phyloP scores from a whole-genome alignment of 2,113 vertebrate genomes.

The Myotis brandtii region DNA sequence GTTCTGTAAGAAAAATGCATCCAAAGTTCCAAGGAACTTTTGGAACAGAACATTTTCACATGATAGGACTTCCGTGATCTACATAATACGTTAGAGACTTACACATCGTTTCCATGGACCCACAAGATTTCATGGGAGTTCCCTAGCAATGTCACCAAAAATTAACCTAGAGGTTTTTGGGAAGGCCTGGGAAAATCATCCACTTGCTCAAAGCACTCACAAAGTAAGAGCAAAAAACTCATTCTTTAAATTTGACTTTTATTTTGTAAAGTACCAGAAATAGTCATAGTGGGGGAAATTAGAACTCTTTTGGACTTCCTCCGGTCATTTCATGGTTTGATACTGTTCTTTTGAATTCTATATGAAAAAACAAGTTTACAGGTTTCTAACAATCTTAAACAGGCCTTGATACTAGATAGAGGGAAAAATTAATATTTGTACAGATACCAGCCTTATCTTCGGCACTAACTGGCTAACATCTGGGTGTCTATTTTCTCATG shows the following conservation, averaged over 20 bases:
- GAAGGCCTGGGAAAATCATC: background rate
- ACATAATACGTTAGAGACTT: constrained; percentile 8
- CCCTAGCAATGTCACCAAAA: constrained; percentile 64
- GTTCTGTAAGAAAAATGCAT: constrained; percentile 68
- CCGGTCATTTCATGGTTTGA: constrained; percentile 35
- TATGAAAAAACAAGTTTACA: constrained; percentile 34
- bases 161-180: constrained; percentile 54
- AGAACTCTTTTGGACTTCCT: constrained; percentile 35
- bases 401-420: background rate
- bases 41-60: constrained; percentile 66
- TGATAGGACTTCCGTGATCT: constrained; percentile 43
- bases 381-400: constrained; percentile 26
- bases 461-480: background rate
- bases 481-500: constrained; percentile 25
- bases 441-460: constrained; percentile 12
- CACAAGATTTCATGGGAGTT: constrained; percentile 64
- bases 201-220: constrained; percentile 14
- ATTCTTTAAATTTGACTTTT: constrained; percentile 57
- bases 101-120: constrained; percentile 54
- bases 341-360: constrained; percentile 50
- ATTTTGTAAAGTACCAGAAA: constrained; percentile 53
- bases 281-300: constrained; percentile 11
- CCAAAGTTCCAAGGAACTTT: constrained; percentile 60
- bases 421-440: background rate
- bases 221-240: constrained; percentile 13